Base-by-base conservation (phyloP, 2,113 vertebrate species). In the Burhinus oedicnemus region DNA sequence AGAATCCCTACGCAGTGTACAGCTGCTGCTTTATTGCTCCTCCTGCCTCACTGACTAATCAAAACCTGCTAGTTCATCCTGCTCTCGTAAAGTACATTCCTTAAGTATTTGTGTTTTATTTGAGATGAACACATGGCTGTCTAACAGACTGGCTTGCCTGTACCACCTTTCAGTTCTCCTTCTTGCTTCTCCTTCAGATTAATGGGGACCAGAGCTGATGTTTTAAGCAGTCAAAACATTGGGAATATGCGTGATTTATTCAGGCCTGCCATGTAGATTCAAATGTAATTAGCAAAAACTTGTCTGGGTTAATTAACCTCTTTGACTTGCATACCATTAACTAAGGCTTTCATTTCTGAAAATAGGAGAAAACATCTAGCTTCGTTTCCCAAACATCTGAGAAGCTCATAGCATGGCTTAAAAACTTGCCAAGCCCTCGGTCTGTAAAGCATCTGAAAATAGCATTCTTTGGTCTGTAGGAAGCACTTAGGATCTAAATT, bases 1-100 rank as follows among this genome's bases (percentile, higher is more conserved):
- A 58, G 26, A 44, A 23, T 15, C 80, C 49, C 34, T 20, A 1
- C 34, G 55, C 0, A 15, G 22, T 1, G 9, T 26, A 23, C 34
- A n/a, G 22, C 78, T 72, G 22, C 90, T 68, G 52, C 58, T 20
- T 40, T 32, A 15, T n/a, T 4, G 11, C n/a, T 64, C 38, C n/a
- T 65, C 38, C 44, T 5, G 3, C 29, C 42, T 62, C 23, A 51
- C 49, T 5, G 11, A 42, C 47, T 90, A 3, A 54, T 30, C 34
- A 62, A 51, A 25, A 22, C 54, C 22, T 64, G 12, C 75, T 62
- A 13, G 11, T n/a, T 47, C 21, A 20, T 29, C 45, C 30, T 25
- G 29, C 30, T 83, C 45, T 71, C 3, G 1, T 34, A 14, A 15
- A 38, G 49, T 2, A 8, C 7, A 3, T 47, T 61, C 38, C 47